Base-by-base conservation (phyloP, 2,888 invertebrate genomes). In the Agrotis clavis region DNA sequence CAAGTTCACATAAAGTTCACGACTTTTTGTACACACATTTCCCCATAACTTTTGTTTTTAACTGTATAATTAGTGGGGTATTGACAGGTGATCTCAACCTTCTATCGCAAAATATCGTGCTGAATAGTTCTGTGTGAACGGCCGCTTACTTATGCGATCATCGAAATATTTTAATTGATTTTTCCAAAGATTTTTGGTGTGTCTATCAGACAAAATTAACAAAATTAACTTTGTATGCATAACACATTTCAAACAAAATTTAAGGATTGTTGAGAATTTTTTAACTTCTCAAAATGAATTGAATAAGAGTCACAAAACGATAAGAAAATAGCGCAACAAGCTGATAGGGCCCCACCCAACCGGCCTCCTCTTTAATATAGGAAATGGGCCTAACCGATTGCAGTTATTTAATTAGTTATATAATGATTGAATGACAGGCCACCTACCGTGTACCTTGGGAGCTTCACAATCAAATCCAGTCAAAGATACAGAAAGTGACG, bases 391-490 rank as follows among this genome's bases (percentile, higher is more conserved):
- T 35, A 7, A 35, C 7, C 35, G 7, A 35, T 35, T 35, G 35
- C 35, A 35, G 35, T 35, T 35, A 35, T 35, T 3, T 2, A n/a
- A 57, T 53, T 54, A 45, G 19, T 47, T 53, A 18, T 54, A 56
- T 25, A 3, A 14, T 51, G 2, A 14, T 41, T 41, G 11, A 41
- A 11, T 9, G 9, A 9, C 77, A 96, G 96, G 96, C 96, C 6
- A 95, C 96, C 3, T 97, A 98, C 87, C 97, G 98, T 82, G 98
- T 98, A 13, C 98, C 99, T 0, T 99, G 99, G 98, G 99, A 99
- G 93, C 96, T 99, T 21, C 99, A 99, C 91, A 98, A 99, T 91
- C 99, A 99, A 92, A 98, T 99, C 67, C 99, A 99, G 91, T 99
- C 99, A 89, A 99, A 99, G 96, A 98, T 99, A 82, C 99, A 99